These are phyloP conservation scores for Chymomyza caudatula DNA, from an alignment of 2,888 invertebrate species.

Conservation along the genomic window DNA sequence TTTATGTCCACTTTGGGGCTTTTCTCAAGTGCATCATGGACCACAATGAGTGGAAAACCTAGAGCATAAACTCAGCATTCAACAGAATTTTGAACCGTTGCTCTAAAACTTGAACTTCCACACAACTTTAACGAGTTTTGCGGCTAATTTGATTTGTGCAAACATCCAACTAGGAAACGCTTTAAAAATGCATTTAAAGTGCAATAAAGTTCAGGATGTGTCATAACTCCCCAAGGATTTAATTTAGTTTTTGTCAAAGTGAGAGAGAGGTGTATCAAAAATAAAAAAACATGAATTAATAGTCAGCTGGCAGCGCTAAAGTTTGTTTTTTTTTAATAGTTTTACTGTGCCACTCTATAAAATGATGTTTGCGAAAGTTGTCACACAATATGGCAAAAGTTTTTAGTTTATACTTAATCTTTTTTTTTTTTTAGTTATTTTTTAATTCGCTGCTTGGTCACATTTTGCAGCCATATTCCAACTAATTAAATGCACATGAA, in stretches of 20 bases:
- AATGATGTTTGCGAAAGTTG: slow-evolving; percentile 65
- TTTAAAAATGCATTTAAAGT: not conserved
- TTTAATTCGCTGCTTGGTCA: slow-evolving; percentile 41
- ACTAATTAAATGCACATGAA: slow-evolving; percentile 73
- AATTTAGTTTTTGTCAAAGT: too few species aligned
- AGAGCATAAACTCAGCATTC: not conserved
- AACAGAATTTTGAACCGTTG: not conserved
- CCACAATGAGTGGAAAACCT: not conserved
- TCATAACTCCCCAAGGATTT: not conserved
- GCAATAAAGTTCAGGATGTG: not conserved
- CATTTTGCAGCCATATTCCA: slow-evolving; percentile 72
- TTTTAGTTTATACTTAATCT: slow-evolving; percentile 56
- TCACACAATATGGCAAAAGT: slow-evolving; percentile 70
- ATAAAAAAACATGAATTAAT: not conserved
- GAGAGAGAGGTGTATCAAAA: too few species aligned
- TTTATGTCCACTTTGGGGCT: not conserved
- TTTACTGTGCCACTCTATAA: slow-evolving; percentile 39
- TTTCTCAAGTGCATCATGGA: not conserved
- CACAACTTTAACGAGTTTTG: too few species aligned
- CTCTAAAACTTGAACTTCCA: not conserved
- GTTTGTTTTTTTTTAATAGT: not conserved
- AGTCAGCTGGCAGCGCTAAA: not conserved
- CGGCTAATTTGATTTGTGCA: too few species aligned
- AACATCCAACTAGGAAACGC: not conserved
- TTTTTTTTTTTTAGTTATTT: slow-evolving; percentile 46